phyloP scores from a whole-genome alignment of 2,113 vertebrate species.

The Catagonus wagneri region DNA sequence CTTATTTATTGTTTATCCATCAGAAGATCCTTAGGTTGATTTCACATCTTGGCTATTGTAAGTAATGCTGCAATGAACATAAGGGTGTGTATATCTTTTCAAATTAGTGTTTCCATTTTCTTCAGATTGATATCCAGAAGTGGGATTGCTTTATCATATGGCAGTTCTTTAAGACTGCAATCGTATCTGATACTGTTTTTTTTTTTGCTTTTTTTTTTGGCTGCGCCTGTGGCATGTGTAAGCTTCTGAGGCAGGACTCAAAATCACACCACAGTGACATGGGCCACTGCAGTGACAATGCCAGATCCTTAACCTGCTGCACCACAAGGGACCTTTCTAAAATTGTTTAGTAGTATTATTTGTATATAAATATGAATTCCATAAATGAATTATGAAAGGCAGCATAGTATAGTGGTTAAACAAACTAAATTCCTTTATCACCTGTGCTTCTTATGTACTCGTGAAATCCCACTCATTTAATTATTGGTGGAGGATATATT shows the following conservation, averaged over 20 bases:
- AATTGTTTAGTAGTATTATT: neutral
- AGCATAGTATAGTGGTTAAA: neutral
- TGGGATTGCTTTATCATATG: neutral
- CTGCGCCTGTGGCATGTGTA: too few relatives aligned
- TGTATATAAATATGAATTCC: constrained; percentile 9
- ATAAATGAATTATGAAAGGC: neutral
- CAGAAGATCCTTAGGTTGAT: neutral
- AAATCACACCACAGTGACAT: too few relatives aligned
- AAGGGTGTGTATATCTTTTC: neutral
- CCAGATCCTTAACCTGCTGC: too few relatives aligned
- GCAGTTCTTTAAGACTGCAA: neutral
- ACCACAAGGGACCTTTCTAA: neutral
- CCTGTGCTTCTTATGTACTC: neutral
- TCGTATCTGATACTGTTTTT: too few relatives aligned
- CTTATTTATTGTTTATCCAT: neutral
- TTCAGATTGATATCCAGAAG: neutral
- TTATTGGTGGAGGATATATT: neutral
- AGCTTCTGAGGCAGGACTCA: too few relatives aligned
- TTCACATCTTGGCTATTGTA: neutral
- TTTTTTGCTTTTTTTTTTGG: too few relatives aligned
- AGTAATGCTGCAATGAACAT: neutral
- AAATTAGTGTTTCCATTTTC: neutral
- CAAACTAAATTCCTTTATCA: neutral
- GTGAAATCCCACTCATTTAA: neutral
- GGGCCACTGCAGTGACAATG: too few relatives aligned